Conservation (phyloP, 2,888 invertebrate genomes). For the Campoplex capitator region DNA sequence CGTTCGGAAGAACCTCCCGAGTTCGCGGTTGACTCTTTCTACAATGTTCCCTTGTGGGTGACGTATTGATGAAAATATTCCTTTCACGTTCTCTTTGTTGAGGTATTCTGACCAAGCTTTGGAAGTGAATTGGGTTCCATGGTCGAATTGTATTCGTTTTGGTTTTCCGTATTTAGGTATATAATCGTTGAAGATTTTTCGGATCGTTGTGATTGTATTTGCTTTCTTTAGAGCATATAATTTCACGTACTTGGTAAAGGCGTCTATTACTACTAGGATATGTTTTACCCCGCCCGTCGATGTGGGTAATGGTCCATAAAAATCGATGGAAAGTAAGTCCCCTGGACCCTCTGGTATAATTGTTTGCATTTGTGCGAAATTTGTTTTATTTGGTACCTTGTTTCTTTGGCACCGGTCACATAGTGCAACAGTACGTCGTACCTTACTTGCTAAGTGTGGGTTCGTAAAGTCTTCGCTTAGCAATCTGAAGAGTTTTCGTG, state of each 20-base stretch:
- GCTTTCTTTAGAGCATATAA: not conserved
- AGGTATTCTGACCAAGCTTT: not conserved
- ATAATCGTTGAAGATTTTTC: not conserved
- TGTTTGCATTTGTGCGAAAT: too few species aligned
- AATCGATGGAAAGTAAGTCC: too few species aligned
- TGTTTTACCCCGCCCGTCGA: too few species aligned
- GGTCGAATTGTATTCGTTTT: constrained; percentile 13
- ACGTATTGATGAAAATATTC: constrained; percentile 19
- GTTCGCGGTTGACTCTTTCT: constrained; percentile 11
- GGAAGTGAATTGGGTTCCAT: constrained; percentile 37
- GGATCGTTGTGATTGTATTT: too few species aligned
- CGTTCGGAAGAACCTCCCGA: constrained; percentile 17
- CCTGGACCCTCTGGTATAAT: too few species aligned
- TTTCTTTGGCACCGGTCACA: too few species aligned
- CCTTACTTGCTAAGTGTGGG: too few species aligned
- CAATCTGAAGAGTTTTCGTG: not conserved
- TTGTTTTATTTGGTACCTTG: too few species aligned
- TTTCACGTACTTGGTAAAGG: constrained; percentile 14
- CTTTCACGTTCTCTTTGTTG: not conserved
- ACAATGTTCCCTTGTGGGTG: constrained; percentile 34
- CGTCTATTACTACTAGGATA: too few species aligned
- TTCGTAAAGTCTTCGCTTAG: not conserved
- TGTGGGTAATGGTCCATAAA: too few species aligned
- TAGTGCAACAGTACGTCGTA: too few species aligned
- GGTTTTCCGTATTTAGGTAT: constrained; percentile 27